Evolutionary conservation across 23 tunicate species (phyloP), one percentile per base, ranked within the genome.

Genomic region (Ascidia mentula): DNA sequence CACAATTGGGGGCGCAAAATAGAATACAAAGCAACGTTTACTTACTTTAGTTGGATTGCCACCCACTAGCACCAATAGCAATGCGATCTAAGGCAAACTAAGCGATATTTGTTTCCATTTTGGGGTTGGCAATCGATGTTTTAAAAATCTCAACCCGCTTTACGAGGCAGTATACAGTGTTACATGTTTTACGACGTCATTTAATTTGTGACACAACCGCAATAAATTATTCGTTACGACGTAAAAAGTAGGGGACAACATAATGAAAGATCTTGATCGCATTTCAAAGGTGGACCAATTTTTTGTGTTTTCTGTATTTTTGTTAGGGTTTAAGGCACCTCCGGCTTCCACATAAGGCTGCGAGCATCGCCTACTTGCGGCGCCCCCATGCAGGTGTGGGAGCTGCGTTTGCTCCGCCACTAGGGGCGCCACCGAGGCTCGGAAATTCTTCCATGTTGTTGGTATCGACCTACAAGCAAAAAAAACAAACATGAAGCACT

Each of bases 361-460:
- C 38, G 60, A 45, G 60, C 18, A 15, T 45, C 18, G 60, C 18
- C 28, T 81, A 81, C 6, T 35, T 35, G 6, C 78, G 77, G 77
- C 92, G 86, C 42, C 87, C 53, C 93, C 93, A 88, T 36, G 93
- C 93, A 61, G 84, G 90, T 12, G 87, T 78, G 26, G 87, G 31
- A 31, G 87, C 24, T 8, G 53, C 17, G 36, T 38, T 34, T 0
- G 39, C 31, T 1, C 65, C 79, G 69, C 80, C 79, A 37, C 87
- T 72, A 46, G 85, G 46, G 35, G 78, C 45, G 69, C 82, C 89
- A 28, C 98, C 89, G 3, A 93, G 78, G 59, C 93, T 88, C 4
- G 98, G 98, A 60, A 93, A 93, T 65, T 93, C 98, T 26, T 93
- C 98, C 98, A 93, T 83, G 88, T 80, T 92, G 92, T 92, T 92